Evolutionary conservation across 2,888 invertebrate species (phyloP).

Genomic region (Yponomeuta malinellus): DNA sequence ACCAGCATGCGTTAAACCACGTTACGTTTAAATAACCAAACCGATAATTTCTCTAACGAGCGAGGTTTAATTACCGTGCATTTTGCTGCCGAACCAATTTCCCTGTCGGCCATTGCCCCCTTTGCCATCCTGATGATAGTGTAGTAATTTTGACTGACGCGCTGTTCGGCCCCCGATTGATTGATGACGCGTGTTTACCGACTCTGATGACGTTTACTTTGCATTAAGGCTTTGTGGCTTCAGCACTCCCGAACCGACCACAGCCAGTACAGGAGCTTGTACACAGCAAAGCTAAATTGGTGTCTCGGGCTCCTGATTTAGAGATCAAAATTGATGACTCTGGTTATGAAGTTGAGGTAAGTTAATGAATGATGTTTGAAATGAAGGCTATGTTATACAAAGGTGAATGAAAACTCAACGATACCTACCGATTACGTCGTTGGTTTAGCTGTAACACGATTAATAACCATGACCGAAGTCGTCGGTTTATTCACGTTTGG

Average conservation of each 20-base stretch:
- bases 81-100: not conserved
- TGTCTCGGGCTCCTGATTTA: not conserved
- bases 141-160: not conserved
- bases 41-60: not conserved
- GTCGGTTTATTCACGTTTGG: no score
- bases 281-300: not conserved
- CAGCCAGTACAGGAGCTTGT: no score
- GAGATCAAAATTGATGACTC: not conserved
- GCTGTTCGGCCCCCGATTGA: constrained; percentile 1
- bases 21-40: no score
- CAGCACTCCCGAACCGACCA: not conserved
- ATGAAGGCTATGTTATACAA: no score
- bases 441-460: no score
- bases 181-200: constrained; percentile 6
- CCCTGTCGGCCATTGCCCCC: not conserved
- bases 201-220: constrained; percentile 9
- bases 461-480: no score
- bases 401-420: no score
- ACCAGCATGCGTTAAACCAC: no score
- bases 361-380: no score
- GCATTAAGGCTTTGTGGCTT: constrained; percentile 2
- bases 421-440: no score
- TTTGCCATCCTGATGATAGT: not conserved
- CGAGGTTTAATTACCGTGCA: not conserved
- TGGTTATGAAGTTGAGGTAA: no score